phyloP scores from a whole-genome alignment of 2,113 vertebrate genomes.

The Himantopus leucocephalus region DNA sequence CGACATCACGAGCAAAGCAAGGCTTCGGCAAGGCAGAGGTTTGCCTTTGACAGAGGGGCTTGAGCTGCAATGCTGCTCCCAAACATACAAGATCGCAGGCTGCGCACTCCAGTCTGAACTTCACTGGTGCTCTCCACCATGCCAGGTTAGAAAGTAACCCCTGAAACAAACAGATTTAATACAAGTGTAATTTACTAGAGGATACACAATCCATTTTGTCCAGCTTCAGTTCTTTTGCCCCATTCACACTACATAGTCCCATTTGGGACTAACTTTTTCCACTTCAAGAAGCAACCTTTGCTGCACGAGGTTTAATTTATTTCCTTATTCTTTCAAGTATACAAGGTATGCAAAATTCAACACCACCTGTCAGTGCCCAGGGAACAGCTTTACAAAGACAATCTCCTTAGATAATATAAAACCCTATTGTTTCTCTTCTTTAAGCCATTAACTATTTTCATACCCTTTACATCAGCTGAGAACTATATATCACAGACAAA shows the following conservation, averaged over 20 bases:
- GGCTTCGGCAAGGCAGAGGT: not conserved
- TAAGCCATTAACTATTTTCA: constrained; percentile 47
- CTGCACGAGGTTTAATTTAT: not conserved
- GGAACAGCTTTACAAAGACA: constrained; percentile 36
- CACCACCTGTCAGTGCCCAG: not conserved
- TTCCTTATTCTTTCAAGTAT: not conserved
- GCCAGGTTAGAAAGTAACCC: not conserved
- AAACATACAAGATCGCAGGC: not conserved
- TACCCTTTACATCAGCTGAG: constrained; percentile 42
- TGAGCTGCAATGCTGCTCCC: not conserved
- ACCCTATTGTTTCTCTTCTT: constrained; percentile 35
- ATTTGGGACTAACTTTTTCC: not conserved
- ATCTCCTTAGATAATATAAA: constrained; percentile 31
- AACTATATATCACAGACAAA: constrained; percentile 44
- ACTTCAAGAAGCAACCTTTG: not conserved
- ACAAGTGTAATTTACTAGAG: not conserved
- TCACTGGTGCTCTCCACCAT: not conserved
- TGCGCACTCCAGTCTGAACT: not conserved
- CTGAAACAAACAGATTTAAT: not conserved
- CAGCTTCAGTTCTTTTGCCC: not conserved
- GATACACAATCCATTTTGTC: not conserved
- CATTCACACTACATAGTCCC: not conserved
- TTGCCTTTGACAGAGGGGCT: not conserved
- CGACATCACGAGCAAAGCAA: accelerated
- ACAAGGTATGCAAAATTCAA: constrained; percentile 26